Base-by-base conservation (phyloP, 2,888 invertebrate genomes). In the Bombylius major region DNA sequence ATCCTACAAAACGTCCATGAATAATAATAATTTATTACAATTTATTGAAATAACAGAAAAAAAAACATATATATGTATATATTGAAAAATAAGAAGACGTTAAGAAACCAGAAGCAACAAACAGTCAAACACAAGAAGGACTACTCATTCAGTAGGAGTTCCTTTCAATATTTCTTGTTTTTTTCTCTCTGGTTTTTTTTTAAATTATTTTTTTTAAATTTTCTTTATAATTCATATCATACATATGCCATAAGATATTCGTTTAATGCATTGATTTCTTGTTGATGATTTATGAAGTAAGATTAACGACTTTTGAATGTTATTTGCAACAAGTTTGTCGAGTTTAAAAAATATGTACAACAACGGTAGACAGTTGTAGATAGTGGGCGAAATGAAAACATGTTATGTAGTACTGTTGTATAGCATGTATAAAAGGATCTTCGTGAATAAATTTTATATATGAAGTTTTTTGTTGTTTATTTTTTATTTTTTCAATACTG, bases 211-310 rank as follows among this genome's bases (percentile, higher is more conserved):
- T 23, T 23, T 23, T 23, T 23, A 1, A 23, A 2, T 23, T 23
- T 23, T 23, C 23, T 23, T 23, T 23, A 23, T 23, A 23, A 23
- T 23, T 23, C 23, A 23, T 23, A 23, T 23, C 23, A 23, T 23
- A 23, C 23, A 23, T 36, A 36, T 36, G 36, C 36, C 9, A 36
- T 8, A 36, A 42, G 4, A 11, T 42, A 54, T 54, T 52, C 59
- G 53, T 55, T 53, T 55, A 11, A 11, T 58, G 59, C 62, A 70
- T 42, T 73, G 73, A 63, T 63, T 63, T 61, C 61, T 11, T 52
- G 56, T 60, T 59, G 63, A 62, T 63, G 63, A 63, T 62, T 63
- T 63, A 63, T 63, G 59, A 57, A 62, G 57, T 59, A 49, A 49
- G 48, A 46, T 52, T 46, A 50, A 54, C 57, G 55, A 54, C 51